Evolutionary conservation across 2,113 vertebrate species (phyloP).

Genomic region (Anoura caudifer): DNA sequence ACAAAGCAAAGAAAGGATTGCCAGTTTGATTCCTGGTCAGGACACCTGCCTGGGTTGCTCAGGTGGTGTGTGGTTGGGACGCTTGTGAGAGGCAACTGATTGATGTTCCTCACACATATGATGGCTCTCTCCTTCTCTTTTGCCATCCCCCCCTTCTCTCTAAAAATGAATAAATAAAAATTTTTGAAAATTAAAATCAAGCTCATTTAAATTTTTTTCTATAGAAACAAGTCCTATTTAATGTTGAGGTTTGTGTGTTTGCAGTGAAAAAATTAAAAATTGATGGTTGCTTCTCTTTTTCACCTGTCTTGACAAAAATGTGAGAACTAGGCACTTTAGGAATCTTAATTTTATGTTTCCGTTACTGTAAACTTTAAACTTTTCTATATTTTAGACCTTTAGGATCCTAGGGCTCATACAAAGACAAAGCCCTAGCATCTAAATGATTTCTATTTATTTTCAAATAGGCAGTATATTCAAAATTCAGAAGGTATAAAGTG

Average conservation of each 20-base stretch:
- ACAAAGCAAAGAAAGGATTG: too few relatives aligned
- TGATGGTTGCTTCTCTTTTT: neutral
- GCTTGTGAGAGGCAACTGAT: too few relatives aligned
- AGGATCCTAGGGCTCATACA: neutral
- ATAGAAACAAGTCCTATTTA: neutral
- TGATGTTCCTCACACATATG: too few relatives aligned
- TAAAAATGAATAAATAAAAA: neutral
- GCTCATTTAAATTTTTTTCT: constrained; percentile 1
- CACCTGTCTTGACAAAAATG: neutral
- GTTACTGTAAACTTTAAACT: neutral
- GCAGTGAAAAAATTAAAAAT: neutral
- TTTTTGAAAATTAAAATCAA: neutral
- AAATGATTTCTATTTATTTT: neutral
- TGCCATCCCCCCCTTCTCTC: neutral
- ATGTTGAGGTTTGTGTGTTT: neutral
- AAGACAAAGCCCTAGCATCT: neutral
- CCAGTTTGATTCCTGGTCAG: too few relatives aligned
- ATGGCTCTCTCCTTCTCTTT: too few relatives aligned
- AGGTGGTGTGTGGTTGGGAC: too few relatives aligned
- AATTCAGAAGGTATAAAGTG: neutral
- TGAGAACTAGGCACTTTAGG: neutral
- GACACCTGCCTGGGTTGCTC: too few relatives aligned
- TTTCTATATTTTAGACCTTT: neutral
- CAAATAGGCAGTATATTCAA: neutral
- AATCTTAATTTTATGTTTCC: neutral